Evolutionary conservation across 1,140 invertebrate species (phyloP).

Genomic region (Rhopalosiphum maidis): DNA sequence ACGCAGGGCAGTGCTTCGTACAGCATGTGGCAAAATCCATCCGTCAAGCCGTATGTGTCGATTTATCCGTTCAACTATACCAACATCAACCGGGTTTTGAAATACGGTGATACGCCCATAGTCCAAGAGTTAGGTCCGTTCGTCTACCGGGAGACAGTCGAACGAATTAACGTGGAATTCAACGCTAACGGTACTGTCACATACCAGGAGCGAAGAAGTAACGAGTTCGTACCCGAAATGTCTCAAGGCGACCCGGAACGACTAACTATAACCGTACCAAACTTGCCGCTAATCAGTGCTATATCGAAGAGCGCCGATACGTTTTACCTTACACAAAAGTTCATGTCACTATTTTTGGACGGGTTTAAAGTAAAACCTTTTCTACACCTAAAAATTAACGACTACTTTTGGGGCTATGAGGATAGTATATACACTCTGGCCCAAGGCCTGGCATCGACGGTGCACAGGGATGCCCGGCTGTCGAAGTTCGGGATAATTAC

Average conservation of each 20-base stretch:
- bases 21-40: slow-evolving; percentile 73
- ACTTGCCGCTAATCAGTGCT: slow-evolving; percentile 76
- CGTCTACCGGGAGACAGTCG: slow-evolving; percentile 73
- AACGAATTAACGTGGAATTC: slow-evolving; percentile 73
- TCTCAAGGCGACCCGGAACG: slow-evolving; percentile 74
- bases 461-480: slow-evolving; percentile 21
- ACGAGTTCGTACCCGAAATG: slow-evolving; percentile 71
- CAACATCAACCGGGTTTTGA: slow-evolving; percentile 75
- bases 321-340: neutral
- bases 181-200: slow-evolving; percentile 79
- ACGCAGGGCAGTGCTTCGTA: slow-evolving; percentile 62
- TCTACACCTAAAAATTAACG: slow-evolving; percentile 16
- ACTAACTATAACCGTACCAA: slow-evolving; percentile 71
- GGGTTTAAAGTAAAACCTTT: slow-evolving; percentile 25
- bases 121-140: slow-evolving; percentile 84
- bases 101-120: slow-evolving; percentile 70
- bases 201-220: slow-evolving; percentile 72
- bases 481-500: slow-evolving; percentile 49
- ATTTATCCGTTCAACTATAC: slow-evolving; percentile 87
- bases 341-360: slow-evolving; percentile 20
- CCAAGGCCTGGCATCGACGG: slow-evolving; percentile 22
- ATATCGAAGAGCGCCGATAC: neutral
- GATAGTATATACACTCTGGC: slow-evolving; percentile 27
- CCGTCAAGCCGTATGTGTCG: slow-evolving; percentile 72
- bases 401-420: slow-evolving; percentile 53